These are phyloP conservation scores for Clinocottus analis DNA, from an alignment of 2,113 vertebrate species.

Conservation along the genomic window DNA sequence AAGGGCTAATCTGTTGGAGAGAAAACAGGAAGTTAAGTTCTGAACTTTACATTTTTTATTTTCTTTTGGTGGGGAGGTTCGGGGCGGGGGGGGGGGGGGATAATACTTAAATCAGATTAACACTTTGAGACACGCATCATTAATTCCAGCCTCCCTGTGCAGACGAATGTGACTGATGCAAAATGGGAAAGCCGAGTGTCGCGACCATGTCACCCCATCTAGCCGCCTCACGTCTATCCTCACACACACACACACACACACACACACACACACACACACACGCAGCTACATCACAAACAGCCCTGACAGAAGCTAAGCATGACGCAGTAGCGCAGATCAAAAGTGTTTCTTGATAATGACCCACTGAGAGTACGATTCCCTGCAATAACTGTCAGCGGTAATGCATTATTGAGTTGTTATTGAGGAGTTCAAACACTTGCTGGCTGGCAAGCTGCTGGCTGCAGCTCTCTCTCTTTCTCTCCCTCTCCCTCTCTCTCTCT, in stretches of 20 bases:
- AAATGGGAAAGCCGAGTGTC: too few species aligned
- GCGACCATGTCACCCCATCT: too few species aligned
- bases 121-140: conserved; percentile 3
- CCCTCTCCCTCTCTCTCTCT: too few species aligned
- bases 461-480: too few species aligned
- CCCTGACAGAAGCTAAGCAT: conserved; percentile 18
- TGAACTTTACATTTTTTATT: too few species aligned
- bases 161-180: conserved; percentile 21
- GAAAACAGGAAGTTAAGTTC: conserved; percentile 35
- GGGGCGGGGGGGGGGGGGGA: too few species aligned
- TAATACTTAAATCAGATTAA: conserved; percentile 14
- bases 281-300: conserved; percentile 39
- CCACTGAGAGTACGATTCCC: conserved; percentile 48
- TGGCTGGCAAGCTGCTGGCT: too few species aligned
- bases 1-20: conserved; percentile 36
- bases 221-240: conserved; percentile 30
- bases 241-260: conserved; percentile 20
- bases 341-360: conserved; percentile 54
- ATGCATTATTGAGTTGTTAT: conserved; percentile 60
- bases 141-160: conserved; percentile 35
- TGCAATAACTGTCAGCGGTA: conserved; percentile 47
- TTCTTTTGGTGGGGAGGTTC: too few species aligned
- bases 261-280: conserved; percentile 6
- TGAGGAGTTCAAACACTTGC: conserved; percentile 47
- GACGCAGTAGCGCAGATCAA: conserved; percentile 40